Evolutionary conservation across 2,888 invertebrate species (phyloP).

Genomic region (Hedya salicella): DNA sequence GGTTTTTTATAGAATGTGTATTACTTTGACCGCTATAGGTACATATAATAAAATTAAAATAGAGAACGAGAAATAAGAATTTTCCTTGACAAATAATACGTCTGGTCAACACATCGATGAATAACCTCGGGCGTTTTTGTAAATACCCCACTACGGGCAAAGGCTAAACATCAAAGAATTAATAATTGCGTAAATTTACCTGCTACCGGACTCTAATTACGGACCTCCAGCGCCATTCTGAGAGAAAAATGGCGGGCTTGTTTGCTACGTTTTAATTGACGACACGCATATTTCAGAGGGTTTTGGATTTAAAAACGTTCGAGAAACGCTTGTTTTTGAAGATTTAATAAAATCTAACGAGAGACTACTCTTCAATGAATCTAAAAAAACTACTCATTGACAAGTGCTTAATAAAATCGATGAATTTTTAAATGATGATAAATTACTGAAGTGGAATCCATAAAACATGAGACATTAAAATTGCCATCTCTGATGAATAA

Average conservation of each 20-base stretch:
- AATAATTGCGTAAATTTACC: constrained; percentile 41
- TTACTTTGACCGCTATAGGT: no score
- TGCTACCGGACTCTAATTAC: constrained; percentile 35
- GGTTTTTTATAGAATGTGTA: no score
- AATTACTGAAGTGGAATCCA: no score
- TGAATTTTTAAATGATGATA: no score
- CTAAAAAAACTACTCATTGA: no score
- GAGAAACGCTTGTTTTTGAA: constrained; percentile 1
- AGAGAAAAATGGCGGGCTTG: constrained; percentile 8
- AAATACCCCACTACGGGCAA: constrained; percentile 7
- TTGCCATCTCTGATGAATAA: no score
- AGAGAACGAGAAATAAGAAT: no score
- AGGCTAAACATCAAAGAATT: constrained; percentile 40
- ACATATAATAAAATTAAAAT: no score
- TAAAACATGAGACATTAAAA: no score
- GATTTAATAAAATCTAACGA: neutral
- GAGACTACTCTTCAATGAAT: no score
- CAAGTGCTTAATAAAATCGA: no score
- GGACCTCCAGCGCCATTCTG: constrained; percentile 33
- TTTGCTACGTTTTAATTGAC: constrained; percentile 32
- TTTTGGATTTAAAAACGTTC: constrained; percentile 7
- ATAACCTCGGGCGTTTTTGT: neutral
- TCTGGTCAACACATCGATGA: constrained; percentile 13
- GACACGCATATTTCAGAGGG: constrained; percentile 25
- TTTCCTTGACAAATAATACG: no score